Evolutionary conservation across 2,888 invertebrate genomes (phyloP).

Genomic region (Cylindroiulus punctatus): DNA sequence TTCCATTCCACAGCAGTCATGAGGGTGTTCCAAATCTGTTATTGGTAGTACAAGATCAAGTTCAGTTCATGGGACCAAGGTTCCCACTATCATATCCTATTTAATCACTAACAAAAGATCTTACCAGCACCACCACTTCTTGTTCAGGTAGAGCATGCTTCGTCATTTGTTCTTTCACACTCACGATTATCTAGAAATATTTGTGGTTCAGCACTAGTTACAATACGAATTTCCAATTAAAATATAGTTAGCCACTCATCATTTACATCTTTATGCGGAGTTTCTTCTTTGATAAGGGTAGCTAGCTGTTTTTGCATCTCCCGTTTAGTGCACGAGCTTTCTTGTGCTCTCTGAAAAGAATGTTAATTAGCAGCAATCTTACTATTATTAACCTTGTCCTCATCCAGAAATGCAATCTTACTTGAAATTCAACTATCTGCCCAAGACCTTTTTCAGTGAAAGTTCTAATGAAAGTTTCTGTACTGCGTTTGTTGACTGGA

Average conservation of each 20-base stretch:
- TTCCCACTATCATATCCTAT: neutral
- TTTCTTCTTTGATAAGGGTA: conserved; percentile 87
- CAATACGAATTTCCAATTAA: neutral
- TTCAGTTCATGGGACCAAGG: neutral
- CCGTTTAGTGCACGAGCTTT: conserved; percentile 81
- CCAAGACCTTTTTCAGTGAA: conserved; percentile 83
- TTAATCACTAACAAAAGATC: neutral
- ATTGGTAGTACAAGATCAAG: neutral
- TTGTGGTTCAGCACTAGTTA: conserved; percentile 43
- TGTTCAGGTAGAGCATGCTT: conserved; percentile 88
- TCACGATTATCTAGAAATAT: conserved; percentile 75
- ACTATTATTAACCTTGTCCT: neutral
- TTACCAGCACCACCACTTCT: conserved; percentile 85
- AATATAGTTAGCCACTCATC: conserved; percentile 50
- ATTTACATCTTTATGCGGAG: conserved; percentile 78
- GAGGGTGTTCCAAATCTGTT: conserved; percentile 89
- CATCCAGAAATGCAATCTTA: conserved; percentile 61
- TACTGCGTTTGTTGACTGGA: conserved; percentile 91
- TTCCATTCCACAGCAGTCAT: conserved; percentile 98
- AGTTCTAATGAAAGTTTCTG: conserved; percentile 80
- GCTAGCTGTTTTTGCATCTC: conserved; percentile 79
- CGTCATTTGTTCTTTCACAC: conserved; percentile 85
- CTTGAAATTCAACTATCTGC: conserved; percentile 75
- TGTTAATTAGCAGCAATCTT: neutral
- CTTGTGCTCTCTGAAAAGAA: conserved; percentile 68